These are phyloP conservation scores for Parazoanthus swiftii DNA, from an alignment of 92 coral and sea anemone species.

Conservation along the genomic window DNA sequence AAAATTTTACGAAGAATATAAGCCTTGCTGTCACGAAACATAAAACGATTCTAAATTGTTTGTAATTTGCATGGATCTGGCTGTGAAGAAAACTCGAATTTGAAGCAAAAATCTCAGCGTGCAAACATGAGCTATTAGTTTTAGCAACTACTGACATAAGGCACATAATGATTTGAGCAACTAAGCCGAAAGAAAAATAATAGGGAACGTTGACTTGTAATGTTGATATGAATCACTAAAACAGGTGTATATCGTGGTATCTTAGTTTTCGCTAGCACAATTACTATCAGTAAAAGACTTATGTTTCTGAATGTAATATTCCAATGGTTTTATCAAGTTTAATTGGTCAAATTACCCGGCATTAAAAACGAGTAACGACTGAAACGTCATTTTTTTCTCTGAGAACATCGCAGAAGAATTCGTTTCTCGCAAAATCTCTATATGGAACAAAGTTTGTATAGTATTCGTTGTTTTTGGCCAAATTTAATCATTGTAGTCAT, in stretches of 20 bases:
- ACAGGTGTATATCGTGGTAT: not conserved
- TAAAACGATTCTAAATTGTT: not conserved
- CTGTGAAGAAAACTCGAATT: not conserved
- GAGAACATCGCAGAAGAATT: not conserved
- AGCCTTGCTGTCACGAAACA: not conserved
- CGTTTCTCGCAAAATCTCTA: not conserved
- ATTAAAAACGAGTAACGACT: no score
- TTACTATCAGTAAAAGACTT: no score
- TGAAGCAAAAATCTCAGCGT: not conserved
- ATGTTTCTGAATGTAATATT: not conserved
- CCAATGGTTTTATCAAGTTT: not conserved
- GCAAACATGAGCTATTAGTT: not conserved
- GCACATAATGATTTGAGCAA: not conserved
- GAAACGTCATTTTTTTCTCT: no score
- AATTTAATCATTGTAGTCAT: not conserved
- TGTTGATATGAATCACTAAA: no score
- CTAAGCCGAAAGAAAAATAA: no score
- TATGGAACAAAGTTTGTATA: not conserved
- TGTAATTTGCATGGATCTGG: not conserved
- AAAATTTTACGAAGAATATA: not conserved
- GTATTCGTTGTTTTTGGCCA: not conserved
- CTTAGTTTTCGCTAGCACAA: not conserved
- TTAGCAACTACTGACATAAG: not conserved
- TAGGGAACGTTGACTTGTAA: not conserved
- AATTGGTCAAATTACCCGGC: not conserved